Conservation (phyloP, 1,140 invertebrate species). For the Psilanteris sp. region DNA sequence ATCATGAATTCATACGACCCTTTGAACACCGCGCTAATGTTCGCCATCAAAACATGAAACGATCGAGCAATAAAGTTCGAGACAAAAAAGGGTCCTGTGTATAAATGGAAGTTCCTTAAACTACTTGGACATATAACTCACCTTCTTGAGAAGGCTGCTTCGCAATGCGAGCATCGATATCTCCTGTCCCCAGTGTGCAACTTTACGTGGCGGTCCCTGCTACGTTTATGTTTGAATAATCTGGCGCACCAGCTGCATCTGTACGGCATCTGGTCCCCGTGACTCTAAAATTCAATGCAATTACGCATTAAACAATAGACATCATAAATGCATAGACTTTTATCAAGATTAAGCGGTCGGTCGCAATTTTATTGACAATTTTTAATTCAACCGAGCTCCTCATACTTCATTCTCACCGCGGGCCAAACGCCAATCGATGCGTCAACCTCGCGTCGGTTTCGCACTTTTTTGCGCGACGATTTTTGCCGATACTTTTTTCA, state of each 20-base stretch:
- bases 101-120: conserved; percentile 6
- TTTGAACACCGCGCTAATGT: too few relatives aligned
- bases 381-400: not conserved
- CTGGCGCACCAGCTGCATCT: conserved; percentile 93
- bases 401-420: not conserved
- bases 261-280: conserved; percentile 94
- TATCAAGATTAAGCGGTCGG: conserved; percentile 9
- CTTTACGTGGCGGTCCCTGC: conserved; percentile 95
- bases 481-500: too few relatives aligned
- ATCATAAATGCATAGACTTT: conserved; percentile 25
- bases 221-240: conserved; percentile 96
- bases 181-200: conserved; percentile 96
- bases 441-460: too few relatives aligned
- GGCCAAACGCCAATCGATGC: too few relatives aligned
- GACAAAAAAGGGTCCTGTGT: too few relatives aligned
- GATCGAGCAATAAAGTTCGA: too few relatives aligned
- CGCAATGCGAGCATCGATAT: conserved; percentile 94
- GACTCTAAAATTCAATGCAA: conserved; percentile 82
- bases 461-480: too few relatives aligned
- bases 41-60: too few relatives aligned
- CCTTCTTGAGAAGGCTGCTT: conserved; percentile 95
- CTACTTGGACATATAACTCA: conserved; percentile 74
- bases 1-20: too few relatives aligned
- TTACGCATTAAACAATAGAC: conserved; percentile 50
- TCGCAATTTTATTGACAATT: conserved; percentile 4